Evolutionary conservation across 2,888 invertebrate species (phyloP).

Genomic region (Ennomos quercinarius): DNA sequence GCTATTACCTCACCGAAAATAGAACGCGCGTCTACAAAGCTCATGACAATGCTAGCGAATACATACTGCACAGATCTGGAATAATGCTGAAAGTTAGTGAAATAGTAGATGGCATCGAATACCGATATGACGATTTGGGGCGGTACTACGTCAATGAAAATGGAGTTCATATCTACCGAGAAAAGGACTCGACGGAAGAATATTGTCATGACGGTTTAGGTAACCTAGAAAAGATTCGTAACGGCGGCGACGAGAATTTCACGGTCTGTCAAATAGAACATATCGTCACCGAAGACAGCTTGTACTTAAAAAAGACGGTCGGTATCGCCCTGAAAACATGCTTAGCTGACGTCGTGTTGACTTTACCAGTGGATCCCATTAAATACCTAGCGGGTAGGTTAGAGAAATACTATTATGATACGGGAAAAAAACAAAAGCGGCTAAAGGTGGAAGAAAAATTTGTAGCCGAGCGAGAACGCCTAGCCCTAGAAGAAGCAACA

Average conservation of each 20-base stretch:
- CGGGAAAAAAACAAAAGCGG: conserved; percentile 28
- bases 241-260: conserved; percentile 11
- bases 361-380: conserved; percentile 55
- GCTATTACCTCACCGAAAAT: conserved; percentile 45
- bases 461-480: conserved; percentile 33
- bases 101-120: conserved; percentile 41
- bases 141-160: conserved; percentile 45
- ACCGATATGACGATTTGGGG: conserved; percentile 50
- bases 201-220: conserved; percentile 49
- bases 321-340: conserved; percentile 53
- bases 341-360: conserved; percentile 53
- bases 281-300: conserved; percentile 44
- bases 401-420: conserved; percentile 44
- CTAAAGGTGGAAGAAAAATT: conserved; percentile 35
- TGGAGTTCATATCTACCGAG: conserved; percentile 45
- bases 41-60: conserved; percentile 46
- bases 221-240: conserved; percentile 44
- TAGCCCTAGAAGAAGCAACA: not conserved
- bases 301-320: conserved; percentile 49
- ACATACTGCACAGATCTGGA: conserved; percentile 41
- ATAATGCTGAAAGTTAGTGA: conserved; percentile 47
- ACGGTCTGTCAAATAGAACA: conserved; percentile 36
- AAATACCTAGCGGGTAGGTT: conserved; percentile 50
- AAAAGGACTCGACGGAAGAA: conserved; percentile 37
- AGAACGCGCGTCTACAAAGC: conserved; percentile 48